A percentile compares a stretch with the other conserved stretches of the same genome.
These are phyloP conservation scores for Oligia fasciuncula DNA, from an alignment of 2,888 invertebrate species.

Conservation along the genomic window DNA sequence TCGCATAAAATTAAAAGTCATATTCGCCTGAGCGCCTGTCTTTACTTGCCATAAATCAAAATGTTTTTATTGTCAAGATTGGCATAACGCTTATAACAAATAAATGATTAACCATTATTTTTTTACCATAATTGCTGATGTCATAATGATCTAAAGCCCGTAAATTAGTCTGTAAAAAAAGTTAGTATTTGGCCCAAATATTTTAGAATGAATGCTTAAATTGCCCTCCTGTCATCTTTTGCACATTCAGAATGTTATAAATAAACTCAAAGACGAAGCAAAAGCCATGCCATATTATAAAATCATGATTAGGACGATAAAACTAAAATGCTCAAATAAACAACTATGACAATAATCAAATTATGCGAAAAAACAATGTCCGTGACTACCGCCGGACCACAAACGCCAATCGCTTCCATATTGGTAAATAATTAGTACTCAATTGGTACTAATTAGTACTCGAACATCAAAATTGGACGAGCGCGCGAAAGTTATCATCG, in stretches of 20 bases:
- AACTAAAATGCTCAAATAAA: background rate
- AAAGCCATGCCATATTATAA: background rate
- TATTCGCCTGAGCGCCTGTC: no score
- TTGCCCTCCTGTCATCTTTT: background rate
- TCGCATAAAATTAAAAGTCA: conserved; percentile 4
- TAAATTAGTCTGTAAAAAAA: background rate
- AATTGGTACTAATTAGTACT: no score
- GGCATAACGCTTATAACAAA: background rate
- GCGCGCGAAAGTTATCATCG: no score
- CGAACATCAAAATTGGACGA: no score
- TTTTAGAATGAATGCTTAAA: background rate
- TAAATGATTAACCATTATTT: background rate
- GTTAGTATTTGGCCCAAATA: background rate
- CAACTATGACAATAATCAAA: background rate
- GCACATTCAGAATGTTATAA: background rate
- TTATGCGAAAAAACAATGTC: background rate
- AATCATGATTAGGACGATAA: background rate
- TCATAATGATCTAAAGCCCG: background rate
- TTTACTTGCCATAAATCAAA: background rate
- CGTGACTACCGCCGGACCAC: no score
- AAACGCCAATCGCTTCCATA: no score
- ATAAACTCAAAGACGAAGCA: background rate
- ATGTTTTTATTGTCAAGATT: background rate
- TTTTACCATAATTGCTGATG: background rate
- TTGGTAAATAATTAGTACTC: no score